Base-by-base conservation (phyloP, 2,888 invertebrate species). In the Zelleria hepariella region DNA sequence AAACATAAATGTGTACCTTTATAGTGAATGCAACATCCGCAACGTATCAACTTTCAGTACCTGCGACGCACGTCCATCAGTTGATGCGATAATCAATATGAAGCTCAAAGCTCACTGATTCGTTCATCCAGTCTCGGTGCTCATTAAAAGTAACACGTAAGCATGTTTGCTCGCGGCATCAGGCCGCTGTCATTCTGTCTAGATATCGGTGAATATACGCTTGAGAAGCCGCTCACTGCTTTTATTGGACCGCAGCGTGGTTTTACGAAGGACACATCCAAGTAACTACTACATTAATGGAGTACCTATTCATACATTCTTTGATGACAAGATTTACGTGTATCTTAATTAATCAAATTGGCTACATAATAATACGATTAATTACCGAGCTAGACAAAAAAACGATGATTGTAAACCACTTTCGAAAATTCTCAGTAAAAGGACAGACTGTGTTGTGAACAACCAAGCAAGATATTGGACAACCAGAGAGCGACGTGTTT, bases 401-500 rank as follows among this genome's bases (percentile, higher is more conserved):
- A n/a, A n/a, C n/a, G n/a, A n/a, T n/a, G n/a, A n/a, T n/a, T 26
- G 7, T 26, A 26, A 4, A 42, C 15, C 32, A 42, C 32, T 42
- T 42, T 42, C 32, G 15, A 42, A 42, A 42, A 15, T 42, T 42
- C 15, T 15, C 32, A 42, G 15, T 42, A 42, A 42, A 42, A 42
- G 32, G 32, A 42, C 32, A n/a, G n/a, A n/a, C n/a, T n/a, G 15
- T 15, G 15, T 3, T 42, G 15, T 42, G 32, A 42, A 42, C 0
- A 42, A 42, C 10, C 32, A 42, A 42, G 32, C 32, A 15, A n/a
- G n/a, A n/a, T 42, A 15, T 42, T 15, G 4, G 32, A 42, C 6
- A 54, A 57, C 51, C 57, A 61, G 58, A 58, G 21, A 20, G 32
- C 32, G n/a, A 52, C 59, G 56, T 62, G 61, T 57, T 62, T 59